A percentile compares a stretch with the other conserved stretches of the same genome.
Evolutionary conservation across 2,888 invertebrate species (phyloP).

Genomic region (Bombyx huttoni): DNA sequence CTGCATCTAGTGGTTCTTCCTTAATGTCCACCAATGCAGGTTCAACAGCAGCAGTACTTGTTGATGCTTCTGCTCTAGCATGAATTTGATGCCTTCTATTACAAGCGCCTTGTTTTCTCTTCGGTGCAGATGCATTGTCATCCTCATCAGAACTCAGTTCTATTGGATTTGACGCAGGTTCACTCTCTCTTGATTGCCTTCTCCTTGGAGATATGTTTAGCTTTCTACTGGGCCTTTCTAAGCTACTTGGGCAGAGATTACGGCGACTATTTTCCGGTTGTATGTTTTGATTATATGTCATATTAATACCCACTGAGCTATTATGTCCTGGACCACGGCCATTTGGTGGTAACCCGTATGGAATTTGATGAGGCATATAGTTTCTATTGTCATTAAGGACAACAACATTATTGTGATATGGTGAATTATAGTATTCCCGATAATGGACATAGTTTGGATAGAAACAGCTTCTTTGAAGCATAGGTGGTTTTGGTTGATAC

Average conservation of each 20-base stretch:
- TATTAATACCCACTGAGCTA: conserved; percentile 10
- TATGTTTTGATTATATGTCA: conserved; percentile 15
- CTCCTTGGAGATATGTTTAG: conserved; percentile 58
- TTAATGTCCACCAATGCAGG: conserved; percentile 31
- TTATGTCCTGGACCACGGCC: conserved; percentile 27
- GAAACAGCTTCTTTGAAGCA: conserved; percentile 34
- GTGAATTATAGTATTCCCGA: conserved; percentile 30
- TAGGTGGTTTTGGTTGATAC: conserved; percentile 51
- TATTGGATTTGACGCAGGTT: conserved; percentile 39
- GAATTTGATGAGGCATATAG: conserved; percentile 30
- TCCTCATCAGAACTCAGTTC: conserved; percentile 68
- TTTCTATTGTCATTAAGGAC: conserved; percentile 36
- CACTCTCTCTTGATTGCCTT: conserved; percentile 50
- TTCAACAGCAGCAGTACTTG: conserved; percentile 11
- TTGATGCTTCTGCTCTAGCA: conserved; percentile 8
- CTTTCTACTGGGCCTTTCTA: conserved; percentile 57
- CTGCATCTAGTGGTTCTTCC: conserved; percentile 30
- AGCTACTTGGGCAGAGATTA: conserved; percentile 13
- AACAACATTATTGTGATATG: conserved; percentile 41
- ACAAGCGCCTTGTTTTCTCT: conserved; percentile 37
- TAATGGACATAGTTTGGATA: conserved; percentile 39
- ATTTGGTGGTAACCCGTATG: conserved; percentile 27
- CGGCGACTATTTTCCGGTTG: conserved; percentile 10
- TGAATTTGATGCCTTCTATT: conserved; percentile 14
- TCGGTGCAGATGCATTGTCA: conserved; percentile 38